phyloP scores from a whole-genome alignment of 2,113 vertebrate species.

The Cephalophus harveyi region DNA sequence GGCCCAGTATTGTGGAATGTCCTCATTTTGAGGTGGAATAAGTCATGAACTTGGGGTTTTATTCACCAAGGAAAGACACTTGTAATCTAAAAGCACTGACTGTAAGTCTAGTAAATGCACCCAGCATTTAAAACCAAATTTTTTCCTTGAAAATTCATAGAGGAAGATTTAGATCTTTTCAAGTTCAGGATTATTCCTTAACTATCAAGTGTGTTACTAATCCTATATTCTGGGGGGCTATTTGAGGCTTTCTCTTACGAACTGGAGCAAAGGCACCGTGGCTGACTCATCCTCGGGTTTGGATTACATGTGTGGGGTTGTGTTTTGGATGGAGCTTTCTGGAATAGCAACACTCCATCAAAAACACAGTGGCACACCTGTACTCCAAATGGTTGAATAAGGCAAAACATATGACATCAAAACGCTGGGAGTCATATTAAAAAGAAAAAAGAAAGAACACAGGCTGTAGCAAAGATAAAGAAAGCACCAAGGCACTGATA shows the following conservation, averaged over 20 bases:
- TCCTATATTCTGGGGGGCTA: conserved; percentile 50
- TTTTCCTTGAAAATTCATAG: conserved; percentile 40
- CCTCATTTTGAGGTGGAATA: neutral
- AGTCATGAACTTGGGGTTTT: neutral
- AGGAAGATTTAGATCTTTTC: conserved; percentile 60
- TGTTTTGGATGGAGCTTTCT: conserved; percentile 83
- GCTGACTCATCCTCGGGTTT: conserved; percentile 82
- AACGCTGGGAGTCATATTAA: conserved; percentile 78
- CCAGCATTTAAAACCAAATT: conserved; percentile 35
- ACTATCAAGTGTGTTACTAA: conserved; percentile 66
- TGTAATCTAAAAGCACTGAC: conserved; percentile 12
- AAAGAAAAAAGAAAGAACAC: conserved; percentile 52
- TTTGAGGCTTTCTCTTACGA: conserved; percentile 52
- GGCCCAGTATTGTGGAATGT: neutral
- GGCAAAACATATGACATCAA: conserved; percentile 84
- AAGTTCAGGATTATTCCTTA: conserved; percentile 57
- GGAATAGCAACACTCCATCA: conserved; percentile 87
- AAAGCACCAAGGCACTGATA: conserved; percentile 68
- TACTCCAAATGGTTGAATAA: conserved; percentile 86
- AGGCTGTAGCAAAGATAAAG: conserved; percentile 78
- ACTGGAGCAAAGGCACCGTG: conserved; percentile 66
- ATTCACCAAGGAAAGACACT: neutral
- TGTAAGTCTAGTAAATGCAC: conserved; percentile 42
- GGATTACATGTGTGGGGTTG: conserved; percentile 83
- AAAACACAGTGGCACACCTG: conserved; percentile 86